Evolutionary conservation across 2,888 invertebrate genomes (phyloP).

Genomic region (Cataglyphis cursor): DNA sequence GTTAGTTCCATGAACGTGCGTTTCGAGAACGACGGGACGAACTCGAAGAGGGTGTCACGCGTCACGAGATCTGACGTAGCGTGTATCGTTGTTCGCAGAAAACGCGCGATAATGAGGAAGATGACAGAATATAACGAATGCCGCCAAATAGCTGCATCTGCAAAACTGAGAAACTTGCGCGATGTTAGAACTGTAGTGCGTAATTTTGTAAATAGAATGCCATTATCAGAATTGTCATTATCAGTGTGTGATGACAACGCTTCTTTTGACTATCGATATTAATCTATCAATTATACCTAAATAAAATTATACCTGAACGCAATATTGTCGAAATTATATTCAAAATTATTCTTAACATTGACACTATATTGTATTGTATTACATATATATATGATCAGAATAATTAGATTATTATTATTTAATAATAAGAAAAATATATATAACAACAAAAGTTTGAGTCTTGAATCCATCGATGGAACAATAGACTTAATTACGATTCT

Average conservation of each 20-base stretch:
- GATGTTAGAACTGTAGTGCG: not conserved
- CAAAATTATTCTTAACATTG: not conserved
- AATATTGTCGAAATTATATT: not conserved
- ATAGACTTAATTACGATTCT: not conserved
- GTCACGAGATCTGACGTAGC: conserved; percentile 64
- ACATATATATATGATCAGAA: not conserved
- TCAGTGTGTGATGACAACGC: not conserved
- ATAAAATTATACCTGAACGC: not conserved
- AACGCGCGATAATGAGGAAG: conserved; percentile 58
- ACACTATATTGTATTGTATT: not conserved
- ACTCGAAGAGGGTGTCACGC: conserved; percentile 61
- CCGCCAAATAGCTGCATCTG: conserved; percentile 50
- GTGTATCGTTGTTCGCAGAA: conserved; percentile 53
- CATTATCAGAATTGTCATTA: conserved; percentile 17
- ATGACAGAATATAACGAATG: conserved; percentile 59
- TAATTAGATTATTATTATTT: not conserved
- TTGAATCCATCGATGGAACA: not conserved
- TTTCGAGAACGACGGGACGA: conserved; percentile 57
- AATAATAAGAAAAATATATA: not conserved
- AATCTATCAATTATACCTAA: too few species aligned
- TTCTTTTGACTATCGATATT: not conserved
- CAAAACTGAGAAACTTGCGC: conserved; percentile 36
- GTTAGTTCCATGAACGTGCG: conserved; percentile 52
- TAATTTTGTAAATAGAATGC: not conserved
- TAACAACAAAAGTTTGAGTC: not conserved